Conservation (phyloP, 2,113 vertebrate species). For the Lamprotornis superbus region DNA sequence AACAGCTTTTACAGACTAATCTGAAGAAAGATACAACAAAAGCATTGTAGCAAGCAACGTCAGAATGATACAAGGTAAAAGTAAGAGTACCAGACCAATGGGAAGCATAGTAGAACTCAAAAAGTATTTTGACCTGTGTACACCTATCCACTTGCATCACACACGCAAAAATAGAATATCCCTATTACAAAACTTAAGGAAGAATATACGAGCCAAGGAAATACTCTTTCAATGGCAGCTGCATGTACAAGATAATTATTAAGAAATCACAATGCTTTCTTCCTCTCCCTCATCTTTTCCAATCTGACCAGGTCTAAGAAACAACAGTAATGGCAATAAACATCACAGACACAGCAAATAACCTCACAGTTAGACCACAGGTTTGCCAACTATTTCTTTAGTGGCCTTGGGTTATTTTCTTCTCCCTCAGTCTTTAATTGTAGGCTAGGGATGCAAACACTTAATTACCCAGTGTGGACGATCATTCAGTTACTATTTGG, state of each 20-base stretch:
- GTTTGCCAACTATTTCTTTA: background rate
- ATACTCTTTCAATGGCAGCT: background rate
- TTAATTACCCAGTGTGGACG: fast-evolving
- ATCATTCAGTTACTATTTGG: background rate
- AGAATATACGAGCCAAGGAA: background rate
- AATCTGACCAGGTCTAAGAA: background rate
- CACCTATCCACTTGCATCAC: background rate
- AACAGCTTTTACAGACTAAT: background rate
- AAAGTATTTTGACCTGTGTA: background rate
- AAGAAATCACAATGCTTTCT: background rate
- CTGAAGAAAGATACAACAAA: background rate
- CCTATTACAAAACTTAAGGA: background rate
- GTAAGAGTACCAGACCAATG: background rate
- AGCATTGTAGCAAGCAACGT: background rate
- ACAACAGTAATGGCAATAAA: background rate
- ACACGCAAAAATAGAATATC: background rate
- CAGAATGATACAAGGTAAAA: background rate
- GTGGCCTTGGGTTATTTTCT: background rate
- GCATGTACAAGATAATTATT: background rate
- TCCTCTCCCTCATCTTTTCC: background rate
- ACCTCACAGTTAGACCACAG: background rate
- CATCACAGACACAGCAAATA: background rate
- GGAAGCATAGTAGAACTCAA: background rate
- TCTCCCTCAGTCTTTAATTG: background rate
- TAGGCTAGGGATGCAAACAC: background rate